Conservation (phyloP, 30 jellyfish, hydroid and myxozoan genomes). For the Hydra vulgaris region DNA sequence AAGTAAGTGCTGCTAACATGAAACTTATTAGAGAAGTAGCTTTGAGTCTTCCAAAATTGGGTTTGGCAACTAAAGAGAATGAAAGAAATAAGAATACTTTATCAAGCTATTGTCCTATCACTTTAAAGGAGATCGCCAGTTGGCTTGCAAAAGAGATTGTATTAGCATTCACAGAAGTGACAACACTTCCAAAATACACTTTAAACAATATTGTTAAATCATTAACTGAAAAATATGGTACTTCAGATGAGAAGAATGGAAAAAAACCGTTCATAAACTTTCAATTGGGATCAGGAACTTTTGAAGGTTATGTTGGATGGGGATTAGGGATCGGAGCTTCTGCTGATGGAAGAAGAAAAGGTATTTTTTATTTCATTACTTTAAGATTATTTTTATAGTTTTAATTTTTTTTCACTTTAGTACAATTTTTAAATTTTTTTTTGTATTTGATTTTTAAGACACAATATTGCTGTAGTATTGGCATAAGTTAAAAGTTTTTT, state of each 20-base stretch:
- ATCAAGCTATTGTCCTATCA: not conserved
- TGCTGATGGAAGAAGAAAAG: conserved; percentile 28
- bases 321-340: conserved; percentile 22
- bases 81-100: not conserved
- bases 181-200: conserved; percentile 19
- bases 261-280: not conserved
- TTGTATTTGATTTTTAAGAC: too few species aligned
- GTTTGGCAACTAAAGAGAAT: conserved; percentile 1
- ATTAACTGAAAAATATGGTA: conserved; percentile 10
- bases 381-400: not conserved
- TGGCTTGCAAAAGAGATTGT: conserved; percentile 23
- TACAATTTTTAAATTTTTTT: too few species aligned
- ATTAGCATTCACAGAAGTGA: conserved; percentile 19
- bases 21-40: conserved; percentile 7
- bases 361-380: not conserved
- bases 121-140: conserved; percentile 16
- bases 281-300: conserved; percentile 20
- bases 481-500: too few species aligned
- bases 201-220: not conserved
- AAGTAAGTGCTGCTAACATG: conserved; percentile 11
- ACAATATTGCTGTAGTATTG: too few species aligned
- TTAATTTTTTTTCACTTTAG: not conserved
- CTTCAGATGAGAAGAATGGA: not conserved
- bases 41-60: conserved; percentile 6
- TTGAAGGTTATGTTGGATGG: conserved; percentile 33